Evolutionary conservation across 2,888 invertebrate genomes (phyloP).

Genomic region (Pseudanteris insignis): DNA sequence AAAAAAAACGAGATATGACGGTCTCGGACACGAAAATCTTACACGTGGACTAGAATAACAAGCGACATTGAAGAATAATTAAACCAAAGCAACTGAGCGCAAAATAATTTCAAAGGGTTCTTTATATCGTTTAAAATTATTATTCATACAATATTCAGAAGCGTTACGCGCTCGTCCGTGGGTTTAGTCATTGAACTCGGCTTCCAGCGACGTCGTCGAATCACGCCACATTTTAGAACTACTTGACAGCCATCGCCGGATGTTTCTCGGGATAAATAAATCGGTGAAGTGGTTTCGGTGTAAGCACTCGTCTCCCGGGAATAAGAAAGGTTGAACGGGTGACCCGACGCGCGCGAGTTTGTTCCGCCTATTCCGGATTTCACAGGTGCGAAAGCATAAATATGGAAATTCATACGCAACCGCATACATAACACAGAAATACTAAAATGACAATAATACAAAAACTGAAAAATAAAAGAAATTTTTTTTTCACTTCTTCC

Average conservation of each 20-base stretch:
- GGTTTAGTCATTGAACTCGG: slow-evolving; percentile 24
- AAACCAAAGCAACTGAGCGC: slow-evolving; percentile 17
- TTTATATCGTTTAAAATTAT: slow-evolving; percentile 25
- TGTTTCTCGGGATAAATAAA: slow-evolving; percentile 34
- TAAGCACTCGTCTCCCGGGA: slow-evolving; percentile 29
- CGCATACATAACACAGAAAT: too few species aligned
- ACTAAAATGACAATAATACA: too few species aligned
- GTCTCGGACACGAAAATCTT: slow-evolving; percentile 1
- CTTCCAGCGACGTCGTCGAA: slow-evolving; percentile 9
- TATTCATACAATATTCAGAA: slow-evolving; percentile 29
- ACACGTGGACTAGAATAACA: slow-evolving; percentile 1
- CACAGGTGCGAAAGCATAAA: slow-evolving; percentile 34
- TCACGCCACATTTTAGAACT: slow-evolving; percentile 30
- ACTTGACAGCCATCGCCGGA: slow-evolving; percentile 31
- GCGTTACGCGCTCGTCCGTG: slow-evolving; percentile 16
- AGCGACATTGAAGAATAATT: slow-evolving; percentile 22
- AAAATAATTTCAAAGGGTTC: slow-evolving; percentile 31
- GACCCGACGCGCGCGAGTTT: slow-evolving; percentile 15
- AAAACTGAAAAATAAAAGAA: too few species aligned
- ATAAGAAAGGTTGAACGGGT: slow-evolving; percentile 25
- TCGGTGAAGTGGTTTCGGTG: slow-evolving; percentile 25
- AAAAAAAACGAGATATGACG: neutral
- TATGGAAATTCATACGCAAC: slow-evolving; percentile 18
- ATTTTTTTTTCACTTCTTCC: too few species aligned
- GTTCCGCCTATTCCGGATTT: slow-evolving; percentile 9